Base-by-base conservation (phyloP, 2,797 vertebrate species). In the Melanotaenia boesemani region DNA sequence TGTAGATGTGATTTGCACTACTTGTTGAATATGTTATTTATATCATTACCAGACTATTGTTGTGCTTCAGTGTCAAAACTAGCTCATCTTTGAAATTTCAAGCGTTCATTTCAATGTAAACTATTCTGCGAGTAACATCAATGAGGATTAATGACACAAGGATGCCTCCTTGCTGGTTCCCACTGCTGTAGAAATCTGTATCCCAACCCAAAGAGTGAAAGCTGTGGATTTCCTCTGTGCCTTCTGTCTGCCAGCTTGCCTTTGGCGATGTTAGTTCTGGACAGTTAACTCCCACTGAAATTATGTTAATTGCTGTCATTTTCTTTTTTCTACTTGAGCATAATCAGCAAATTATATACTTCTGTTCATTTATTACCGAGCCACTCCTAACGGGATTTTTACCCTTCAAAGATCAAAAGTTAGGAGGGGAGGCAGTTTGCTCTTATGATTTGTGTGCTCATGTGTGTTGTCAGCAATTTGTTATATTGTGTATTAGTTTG, bases 271-370 rank as follows among this genome's bases (percentile, higher is more conserved):
- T 95, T 95, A 95, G 94, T 95, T 95, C 93, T 95, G 94, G 93
- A 93, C 94, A 94, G 95, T 95, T 95, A 95, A 95, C 94, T 95
- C 94, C 92, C 85, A 92, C 93, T 94, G 92, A 92, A 94, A 93
- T 93, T 93, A 93, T 95, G 89, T 94, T 94, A 95, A 95, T 95
- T 92, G 93, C 92, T 93, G 93, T 94, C 93, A 94, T 95, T 94
- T 94, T 92, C 88, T 84, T 91, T 93, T 92, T 92, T 91, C 88
- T 90, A 88, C 91, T 93, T 88, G 82, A 93, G 93, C 93, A 93
- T 95, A 93, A 95, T 94, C 93, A 95, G 94, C 93, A 92, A 93
- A 92, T 93, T 88, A 93, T 91, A 91, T 91, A 91, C 91, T 93
- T 89, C 77, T 90, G 81, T 93, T 90, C 85, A 90, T 92, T 92